Base-by-base conservation (phyloP, 2,888 invertebrate genomes). In the Synergus japonicus region DNA sequence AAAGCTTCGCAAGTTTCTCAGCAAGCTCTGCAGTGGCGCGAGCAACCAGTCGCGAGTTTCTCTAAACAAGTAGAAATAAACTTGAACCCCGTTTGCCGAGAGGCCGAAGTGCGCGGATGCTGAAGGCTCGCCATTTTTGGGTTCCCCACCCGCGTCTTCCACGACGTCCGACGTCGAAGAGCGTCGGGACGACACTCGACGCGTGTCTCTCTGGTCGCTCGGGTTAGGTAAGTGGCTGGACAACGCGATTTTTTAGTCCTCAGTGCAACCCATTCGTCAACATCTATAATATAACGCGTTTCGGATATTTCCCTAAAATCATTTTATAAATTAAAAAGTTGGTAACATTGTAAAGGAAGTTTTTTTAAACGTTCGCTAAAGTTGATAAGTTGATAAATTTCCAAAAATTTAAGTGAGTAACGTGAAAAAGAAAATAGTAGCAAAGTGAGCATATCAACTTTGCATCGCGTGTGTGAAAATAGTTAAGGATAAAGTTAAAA, bases 61-160 rank as follows among this genome's bases (percentile, higher is more conserved):
- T 63, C 60, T 76, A 76, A 76, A 76, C 76, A 60, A 63, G 76
- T 84, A 76, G 77, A 82, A 81, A 83, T 82, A 77, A 82, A 81
- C 80, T 82, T 78, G 76, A 78, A 79, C 73, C 76, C 58, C 64
- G 76, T 58, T 76, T 58, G 46, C 76, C 46, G 78, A 81, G 84
- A 82, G 78, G 79, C 78, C 80, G 80, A 76, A 81, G 83, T 79
- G 80, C 81, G 83, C 77, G 78, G 67, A 79, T 79, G 78, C 77
- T 86, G 86, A 85, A 86, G 88, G 87, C 89, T 89, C 89, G 91
- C 92, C 92, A 92, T 92, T 92, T 92, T 92, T 92, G 92, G 92
- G 88, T 89, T 91, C 92, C 92, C 92, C 92, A 90, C 91, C 90
- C 88, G 86, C 83, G 83, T 83, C 82, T 81, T 84, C 84, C 84